Base-by-base conservation (phyloP, 2,797 vertebrate species). In the Sciurus carolinensis region DNA sequence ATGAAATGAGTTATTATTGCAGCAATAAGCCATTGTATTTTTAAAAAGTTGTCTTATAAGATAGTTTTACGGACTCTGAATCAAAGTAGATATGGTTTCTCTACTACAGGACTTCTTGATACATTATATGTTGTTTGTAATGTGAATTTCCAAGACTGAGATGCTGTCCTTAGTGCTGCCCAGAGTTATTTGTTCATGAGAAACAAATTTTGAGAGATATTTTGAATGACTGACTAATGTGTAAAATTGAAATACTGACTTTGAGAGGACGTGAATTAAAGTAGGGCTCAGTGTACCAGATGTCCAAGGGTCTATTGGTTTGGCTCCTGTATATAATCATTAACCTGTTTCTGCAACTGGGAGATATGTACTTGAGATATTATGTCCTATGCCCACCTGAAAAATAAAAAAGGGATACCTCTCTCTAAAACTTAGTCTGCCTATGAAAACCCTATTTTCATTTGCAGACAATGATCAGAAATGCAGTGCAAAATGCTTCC, bases 401-500 rank as follows among this genome's bases (percentile, higher is more conserved):
- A 39, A 39, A 39, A 39, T 3, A 50, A 42, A 50, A 89, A 66
- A 67, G 5, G 1, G 12, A 28, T 14, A 57, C 11, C 76, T 93
- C 22, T 67, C 39, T 66, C 4, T 89, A 80, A 93, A 47, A 66
- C 17, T 83, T 22, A 71, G 1, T 79, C 71, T 90, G 30, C 24
- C 36, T 90, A 80, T 94, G 64, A 80, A 95, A 89, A 50, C 64
- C 14, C 54, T 50, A 77, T 77, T 96, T 95, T 93, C 36, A 73
- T 64, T 54, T 33, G 1, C 77, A 89, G n/a, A 26, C 64, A 22
- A 77, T 14, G 52, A 69, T 88, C 42, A 92, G 36, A 84, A 92
- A 81, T 82, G 96, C 22, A 84, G n/a, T 24, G 44, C n/a, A 47
- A 30, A 86, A 36, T 80, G 59, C 13, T 92, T 83, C 64, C 52